phyloP scores from a whole-genome alignment of 2,888 invertebrate species.

The Leucophora obtusa region DNA sequence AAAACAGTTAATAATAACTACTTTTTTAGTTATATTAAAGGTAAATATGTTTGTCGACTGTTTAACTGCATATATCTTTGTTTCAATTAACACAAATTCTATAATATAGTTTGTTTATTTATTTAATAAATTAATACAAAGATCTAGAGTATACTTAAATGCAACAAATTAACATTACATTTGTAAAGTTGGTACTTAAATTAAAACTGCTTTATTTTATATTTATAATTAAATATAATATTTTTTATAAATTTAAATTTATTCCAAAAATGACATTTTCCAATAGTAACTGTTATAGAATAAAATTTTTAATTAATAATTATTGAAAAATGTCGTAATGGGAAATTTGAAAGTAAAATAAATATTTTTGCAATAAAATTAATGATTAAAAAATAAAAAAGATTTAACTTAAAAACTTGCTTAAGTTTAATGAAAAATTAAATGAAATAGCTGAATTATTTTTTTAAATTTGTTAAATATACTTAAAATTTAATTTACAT shows the following conservation, averaged over 20 bases:
- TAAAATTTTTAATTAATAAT: neutral
- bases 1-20: no score
- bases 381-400: slow-evolving; percentile 7
- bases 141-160: slow-evolving; percentile 51
- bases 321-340: slow-evolving; percentile 44
- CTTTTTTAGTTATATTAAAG: no score
- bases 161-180: slow-evolving; percentile 54
- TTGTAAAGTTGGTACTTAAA: slow-evolving; percentile 32
- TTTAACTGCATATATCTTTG: no score
- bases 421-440: neutral
- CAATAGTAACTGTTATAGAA: slow-evolving; percentile 3
- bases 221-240: slow-evolving; percentile 24
- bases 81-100: no score
- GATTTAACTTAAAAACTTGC: neutral
- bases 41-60: no score
- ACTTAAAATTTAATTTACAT: slow-evolving; percentile 23
- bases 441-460: neutral
- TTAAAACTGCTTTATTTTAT: slow-evolving; percentile 25
- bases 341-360: slow-evolving; percentile 40
- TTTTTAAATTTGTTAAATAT: slow-evolving; percentile 3
- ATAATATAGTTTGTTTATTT: slow-evolving; percentile 47
- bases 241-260: slow-evolving; percentile 19
- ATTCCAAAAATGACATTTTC: slow-evolving; percentile 47
- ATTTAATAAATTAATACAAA: slow-evolving; percentile 48
- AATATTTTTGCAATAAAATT: slow-evolving; percentile 16